Base-by-base conservation (phyloP, 1,140 invertebrate genomes). In the Homarus americanus region DNA sequence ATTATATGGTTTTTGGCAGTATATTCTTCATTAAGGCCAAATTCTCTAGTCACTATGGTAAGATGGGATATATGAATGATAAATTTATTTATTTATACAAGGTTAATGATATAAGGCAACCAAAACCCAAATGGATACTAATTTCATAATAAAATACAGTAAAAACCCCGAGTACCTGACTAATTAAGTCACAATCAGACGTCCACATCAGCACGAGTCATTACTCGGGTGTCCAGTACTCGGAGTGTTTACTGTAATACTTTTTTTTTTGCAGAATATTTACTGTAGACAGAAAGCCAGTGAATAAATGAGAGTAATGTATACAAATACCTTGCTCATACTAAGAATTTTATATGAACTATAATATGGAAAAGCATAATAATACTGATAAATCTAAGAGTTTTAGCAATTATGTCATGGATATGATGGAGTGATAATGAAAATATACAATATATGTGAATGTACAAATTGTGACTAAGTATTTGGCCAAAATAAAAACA, bases 401-500 rank as follows among this genome's bases (percentile, higher is more conserved):
- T 34, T 76, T 34, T 24, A 20, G 3, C 73, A 40, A 17, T 28
- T n/a, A 9, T 41, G 15, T n/a, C 40, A 24, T 78, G 44, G 24
- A 24, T 78, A 44, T 40, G 7, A 41, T 44, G 44, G n/a, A 17
- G 17, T 41, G 20, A 44, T n/a, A 78, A 41, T 41, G n/a, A 41
- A 41, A 40, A 36, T 17, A 49, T 78, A 10, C 12, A 34, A 78
- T n/a, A 10, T 4, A 38, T 28, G 3, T 41, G 75, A 40, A 41
- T 38, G 41, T 38, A 78, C 20, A 78, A 40, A 28, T 3, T 38
- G 44, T 75, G 36, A 41, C 24, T 38, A 40, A 44, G 36, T n/a
- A 78, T 75, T 41, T 78, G 40, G 28, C 38, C 75, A n/a, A n/a
- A 15, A 41, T 78, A 32, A 41, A 40, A 78, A n/a, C n/a, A n/a